phyloP scores from a whole-genome alignment of 2,113 vertebrate species.

The Xiphias gladius region DNA sequence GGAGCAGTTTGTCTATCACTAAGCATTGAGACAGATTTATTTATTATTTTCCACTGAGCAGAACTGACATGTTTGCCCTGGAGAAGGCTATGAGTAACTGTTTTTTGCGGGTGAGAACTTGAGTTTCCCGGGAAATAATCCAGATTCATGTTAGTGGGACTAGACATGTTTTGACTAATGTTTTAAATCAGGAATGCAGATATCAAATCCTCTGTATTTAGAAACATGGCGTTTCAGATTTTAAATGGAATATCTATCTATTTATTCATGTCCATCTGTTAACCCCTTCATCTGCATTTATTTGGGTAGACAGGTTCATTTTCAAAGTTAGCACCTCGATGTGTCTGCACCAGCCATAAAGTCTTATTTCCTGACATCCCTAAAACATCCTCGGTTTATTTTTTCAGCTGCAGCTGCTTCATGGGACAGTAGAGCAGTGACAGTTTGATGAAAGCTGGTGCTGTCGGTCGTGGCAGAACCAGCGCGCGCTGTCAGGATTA shows the following conservation, averaged over 20 bases:
- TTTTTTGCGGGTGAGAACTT: background rate
- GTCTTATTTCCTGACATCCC: constrained; percentile 26
- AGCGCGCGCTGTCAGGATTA: constrained; percentile 36
- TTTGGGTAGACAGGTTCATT: background rate
- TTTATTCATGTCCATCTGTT: constrained; percentile 34
- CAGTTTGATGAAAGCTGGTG: constrained; percentile 40
- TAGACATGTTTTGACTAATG: constrained; percentile 28
- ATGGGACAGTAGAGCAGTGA: constrained; percentile 44
- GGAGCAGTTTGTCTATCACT: constrained; percentile 30
- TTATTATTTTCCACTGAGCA: constrained; percentile 2
- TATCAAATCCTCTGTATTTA: background rate
- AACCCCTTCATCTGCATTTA: constrained; percentile 16
- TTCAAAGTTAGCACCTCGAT: constrained; percentile 11
- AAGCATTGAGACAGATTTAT: constrained; percentile 16
- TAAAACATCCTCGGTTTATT: constrained; percentile 45
- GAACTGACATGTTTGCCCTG: constrained; percentile 19
- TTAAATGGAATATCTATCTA: constrained; percentile 18
- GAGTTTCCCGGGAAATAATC: constrained; percentile 5
- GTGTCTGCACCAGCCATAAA: constrained; percentile 4
- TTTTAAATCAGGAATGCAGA: constrained; percentile 26
- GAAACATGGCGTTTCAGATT: constrained; percentile 5
- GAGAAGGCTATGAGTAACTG: background rate
- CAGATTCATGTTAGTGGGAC: background rate
- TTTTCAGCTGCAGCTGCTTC: constrained; percentile 32
- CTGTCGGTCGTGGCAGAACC: constrained; percentile 40